Evolutionary conservation across 2,888 invertebrate genomes (phyloP), one percentile per base, ranked within the genome.

Genomic region (Tiliacea citrago): DNA sequence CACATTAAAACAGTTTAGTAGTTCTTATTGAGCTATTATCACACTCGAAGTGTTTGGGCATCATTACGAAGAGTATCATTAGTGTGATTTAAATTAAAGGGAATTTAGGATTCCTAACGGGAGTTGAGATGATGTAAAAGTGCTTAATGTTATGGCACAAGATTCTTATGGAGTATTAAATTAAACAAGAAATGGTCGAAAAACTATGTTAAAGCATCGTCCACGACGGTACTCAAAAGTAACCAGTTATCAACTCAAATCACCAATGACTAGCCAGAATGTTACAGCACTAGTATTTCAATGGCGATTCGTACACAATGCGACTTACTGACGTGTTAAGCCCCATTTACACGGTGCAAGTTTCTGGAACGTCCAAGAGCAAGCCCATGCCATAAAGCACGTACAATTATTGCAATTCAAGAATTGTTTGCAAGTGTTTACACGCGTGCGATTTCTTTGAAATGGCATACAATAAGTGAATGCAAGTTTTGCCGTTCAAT

Each of bases 11-110:
- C 73, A 61, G 55, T 85, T 85, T 85, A 83, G 72, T 81, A 49
- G 69, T 62, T 74, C 68, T 86, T 75, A 86, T 85, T 79, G 79
- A 87, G 87, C 70, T 65, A 79, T 83, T 74, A 79, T 81, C 66
- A 75, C 81, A 79, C 75, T 61, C 47, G 8, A 73, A 81, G 86
- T 86, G 86, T 81, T 85, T 77, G 78, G 74, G 70, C 47, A 60
- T 77, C 75, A 68, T 77, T 79, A 76, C 45, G n/a, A 65, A 55
- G 53, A 60, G 62, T 24, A 72, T 69, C 67, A 84, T 84, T 81
- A 81, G 69, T 69, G 55, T 67, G 51, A 84, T 82, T 84, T 73
- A 68, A 81, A 81, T 74, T 55, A 74, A 69, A 79, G 74, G 66
- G 60, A 65, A 51, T 49, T 53, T 63, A 61, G 67, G n/a, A 79